phyloP scores from a whole-genome alignment of 2,797 vertebrate genomes.

The Anguilla pacifica region DNA sequence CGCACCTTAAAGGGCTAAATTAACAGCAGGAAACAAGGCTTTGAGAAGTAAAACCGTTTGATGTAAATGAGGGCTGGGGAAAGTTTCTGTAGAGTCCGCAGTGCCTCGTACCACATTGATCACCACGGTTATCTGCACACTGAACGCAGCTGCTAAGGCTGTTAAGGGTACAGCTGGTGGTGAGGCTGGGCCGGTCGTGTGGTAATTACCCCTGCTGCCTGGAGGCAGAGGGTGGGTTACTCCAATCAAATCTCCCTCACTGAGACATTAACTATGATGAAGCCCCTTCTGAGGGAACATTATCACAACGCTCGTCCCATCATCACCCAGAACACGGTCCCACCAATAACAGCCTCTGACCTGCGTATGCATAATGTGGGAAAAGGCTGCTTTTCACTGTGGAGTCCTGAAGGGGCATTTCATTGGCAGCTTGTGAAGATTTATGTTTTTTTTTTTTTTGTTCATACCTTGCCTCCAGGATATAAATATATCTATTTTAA shows the following conservation, averaged over 20 bases:
- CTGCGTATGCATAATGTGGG: conserved; percentile 26
- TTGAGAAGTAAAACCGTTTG: background rate
- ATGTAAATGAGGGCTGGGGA: conserved; percentile 2
- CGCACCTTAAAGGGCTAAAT: background rate
- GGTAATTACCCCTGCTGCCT: conserved; percentile 44
- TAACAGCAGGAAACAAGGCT: background rate
- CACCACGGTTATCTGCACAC: background rate
- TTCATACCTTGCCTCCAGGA: background rate
- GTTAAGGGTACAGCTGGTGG: conserved; percentile 34
- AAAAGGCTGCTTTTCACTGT: conserved; percentile 20
- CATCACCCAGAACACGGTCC: conserved; percentile 17
- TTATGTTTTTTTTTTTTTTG: background rate
- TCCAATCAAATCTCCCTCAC: conserved; percentile 39
- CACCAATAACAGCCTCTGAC: conserved; percentile 31
- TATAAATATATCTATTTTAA: background rate
- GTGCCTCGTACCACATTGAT: background rate
- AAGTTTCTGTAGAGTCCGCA: background rate
- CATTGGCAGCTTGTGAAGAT: background rate
- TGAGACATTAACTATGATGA: conserved; percentile 40
- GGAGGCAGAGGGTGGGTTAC: conserved; percentile 39
- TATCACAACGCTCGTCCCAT: conserved; percentile 36
- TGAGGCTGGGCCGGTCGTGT: conserved; percentile 16
- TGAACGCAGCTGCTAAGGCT: conserved; percentile 33
- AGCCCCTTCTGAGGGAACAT: conserved; percentile 36
- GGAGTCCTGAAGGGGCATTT: background rate